These are phyloP conservation scores for Trachelus troglodyta DNA, from an alignment of 2,888 invertebrate species.

Conservation along the genomic window DNA sequence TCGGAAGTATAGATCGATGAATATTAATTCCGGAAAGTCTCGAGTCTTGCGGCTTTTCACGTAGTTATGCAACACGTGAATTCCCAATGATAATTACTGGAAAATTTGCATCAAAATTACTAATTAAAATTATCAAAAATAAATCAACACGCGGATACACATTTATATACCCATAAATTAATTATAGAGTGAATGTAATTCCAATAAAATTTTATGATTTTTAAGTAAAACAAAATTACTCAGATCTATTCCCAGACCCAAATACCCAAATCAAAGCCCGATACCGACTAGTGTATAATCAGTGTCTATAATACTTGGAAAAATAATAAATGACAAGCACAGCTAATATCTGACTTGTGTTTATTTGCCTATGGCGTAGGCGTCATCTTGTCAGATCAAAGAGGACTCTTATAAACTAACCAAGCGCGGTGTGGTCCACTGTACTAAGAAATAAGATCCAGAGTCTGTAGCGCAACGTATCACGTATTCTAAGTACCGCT, in stretches of 20 bases:
- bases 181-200: background rate
- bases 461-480: background rate
- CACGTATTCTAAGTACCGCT: constrained; percentile 2
- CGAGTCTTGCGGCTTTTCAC: background rate
- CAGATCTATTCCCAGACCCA: background rate
- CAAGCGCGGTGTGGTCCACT: background rate
- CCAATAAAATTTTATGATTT: background rate
- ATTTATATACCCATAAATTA: too few species aligned
- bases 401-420: constrained; percentile 7
- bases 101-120: background rate
- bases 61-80: background rate
- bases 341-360: background rate
- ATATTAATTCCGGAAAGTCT: background rate
- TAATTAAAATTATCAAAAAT: background rate
- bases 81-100: background rate
- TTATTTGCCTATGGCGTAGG: background rate
- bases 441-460: constrained; percentile 8
- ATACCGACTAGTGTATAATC: background rate
- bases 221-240: background rate
- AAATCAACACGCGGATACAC: too few species aligned
- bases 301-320: background rate
- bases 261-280: background rate
- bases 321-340: background rate
- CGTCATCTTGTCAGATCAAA: constrained; percentile 8
- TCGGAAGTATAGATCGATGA: background rate